A percentile compares a stretch with the other conserved stretches of the same genome.
Conservation (phyloP, 2,113 vertebrate genomes). For the Stictonetta naevosa region DNA sequence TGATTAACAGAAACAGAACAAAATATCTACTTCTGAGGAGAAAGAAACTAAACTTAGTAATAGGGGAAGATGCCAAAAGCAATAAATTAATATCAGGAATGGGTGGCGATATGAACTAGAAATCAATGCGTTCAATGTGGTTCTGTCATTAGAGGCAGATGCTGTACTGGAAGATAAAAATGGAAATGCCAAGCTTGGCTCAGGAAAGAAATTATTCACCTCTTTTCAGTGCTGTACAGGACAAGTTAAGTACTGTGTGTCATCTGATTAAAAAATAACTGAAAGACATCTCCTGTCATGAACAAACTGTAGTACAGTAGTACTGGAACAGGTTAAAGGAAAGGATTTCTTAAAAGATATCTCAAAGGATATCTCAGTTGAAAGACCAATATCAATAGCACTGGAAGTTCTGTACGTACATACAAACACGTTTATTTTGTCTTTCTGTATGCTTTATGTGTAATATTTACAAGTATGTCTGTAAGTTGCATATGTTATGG, state of each 20-base stretch:
- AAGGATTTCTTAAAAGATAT: background rate
- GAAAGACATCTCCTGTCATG: background rate
- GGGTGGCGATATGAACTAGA: background rate
- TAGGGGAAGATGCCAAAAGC: background rate
- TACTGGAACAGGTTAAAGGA: background rate
- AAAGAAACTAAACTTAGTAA: background rate
- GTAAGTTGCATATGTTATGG: background rate
- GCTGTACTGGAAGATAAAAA: constrained; percentile 24
- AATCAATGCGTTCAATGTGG: background rate
- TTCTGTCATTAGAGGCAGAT: background rate
- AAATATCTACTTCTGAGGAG: background rate
- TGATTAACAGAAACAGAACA: background rate
- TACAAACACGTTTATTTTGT: background rate
- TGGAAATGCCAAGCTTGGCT: constrained; percentile 20
- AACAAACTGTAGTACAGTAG: background rate
- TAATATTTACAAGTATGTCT: background rate
- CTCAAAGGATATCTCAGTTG: background rate
- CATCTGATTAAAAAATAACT: constrained; percentile 7
- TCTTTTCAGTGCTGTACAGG: background rate
- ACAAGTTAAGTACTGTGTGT: constrained; percentile 23
- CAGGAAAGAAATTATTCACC: constrained; percentile 21
- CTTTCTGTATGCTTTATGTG: background rate
- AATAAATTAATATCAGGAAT: background rate
- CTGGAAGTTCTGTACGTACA: background rate
- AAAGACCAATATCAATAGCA: background rate